A percentile compares a stretch with the other conserved stretches of the same genome.
Conservation (phyloP, 2,113 vertebrate genomes). For the Cavia porcellus region DNA sequence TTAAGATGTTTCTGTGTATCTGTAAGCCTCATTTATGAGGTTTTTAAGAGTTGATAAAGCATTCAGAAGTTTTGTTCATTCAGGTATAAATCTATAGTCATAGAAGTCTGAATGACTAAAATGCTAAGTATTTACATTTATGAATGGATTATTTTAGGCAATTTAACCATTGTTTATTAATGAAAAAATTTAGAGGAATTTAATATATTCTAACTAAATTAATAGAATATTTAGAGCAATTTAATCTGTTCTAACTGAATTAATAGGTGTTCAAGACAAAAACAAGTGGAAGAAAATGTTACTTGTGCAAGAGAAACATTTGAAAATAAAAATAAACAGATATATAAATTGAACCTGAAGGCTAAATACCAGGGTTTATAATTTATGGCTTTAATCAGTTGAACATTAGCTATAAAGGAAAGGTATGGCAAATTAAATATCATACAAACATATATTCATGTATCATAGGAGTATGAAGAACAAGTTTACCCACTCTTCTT, state of each 20-base stretch:
- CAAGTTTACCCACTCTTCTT: not conserved
- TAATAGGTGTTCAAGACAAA: not conserved
- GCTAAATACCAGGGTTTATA: not conserved
- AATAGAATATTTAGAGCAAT: not conserved
- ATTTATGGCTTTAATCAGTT: not conserved
- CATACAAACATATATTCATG: not conserved
- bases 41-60: not conserved
- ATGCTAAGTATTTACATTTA: not conserved
- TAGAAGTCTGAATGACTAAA: not conserved
- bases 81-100: not conserved
- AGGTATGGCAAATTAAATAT: not conserved
- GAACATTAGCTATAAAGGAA: not conserved
- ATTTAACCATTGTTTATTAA: not conserved
- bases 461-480: not conserved
- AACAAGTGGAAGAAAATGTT: constrained; percentile 2
- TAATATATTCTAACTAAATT: not conserved
- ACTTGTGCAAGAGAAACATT: not conserved
- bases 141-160: not conserved
- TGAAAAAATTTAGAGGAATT: not conserved
- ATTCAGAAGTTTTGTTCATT: not conserved
- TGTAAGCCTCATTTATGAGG: not conserved
- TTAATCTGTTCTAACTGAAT: not conserved
- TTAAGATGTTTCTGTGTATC: not conserved
- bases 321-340: not conserved
- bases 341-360: not conserved